These are phyloP conservation scores for Montipora foliosa DNA, from an alignment of 64 coral and sea anemone genomes.

Conservation along the genomic window DNA sequence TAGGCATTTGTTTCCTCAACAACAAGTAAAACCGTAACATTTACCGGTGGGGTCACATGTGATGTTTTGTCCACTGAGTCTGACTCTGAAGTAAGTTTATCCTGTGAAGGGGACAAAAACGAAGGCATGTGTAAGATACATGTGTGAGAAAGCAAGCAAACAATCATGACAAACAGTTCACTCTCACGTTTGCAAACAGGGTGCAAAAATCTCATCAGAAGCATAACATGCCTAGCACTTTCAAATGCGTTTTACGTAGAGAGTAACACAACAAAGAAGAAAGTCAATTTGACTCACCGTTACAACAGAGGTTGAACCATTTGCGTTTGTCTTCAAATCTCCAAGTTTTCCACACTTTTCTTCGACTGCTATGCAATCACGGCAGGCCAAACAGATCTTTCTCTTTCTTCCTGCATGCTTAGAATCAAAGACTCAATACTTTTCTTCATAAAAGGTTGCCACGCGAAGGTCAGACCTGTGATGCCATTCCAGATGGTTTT, in stretches of 20 bases:
- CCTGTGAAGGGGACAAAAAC: constrained; percentile 9
- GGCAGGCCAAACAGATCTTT: constrained; percentile 11
- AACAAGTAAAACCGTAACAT: neutral
- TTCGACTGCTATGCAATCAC: neutral
- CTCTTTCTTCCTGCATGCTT: constrained; percentile 23
- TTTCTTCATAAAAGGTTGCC: constrained; percentile 14
- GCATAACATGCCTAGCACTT: neutral
- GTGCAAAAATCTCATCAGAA: constrained; percentile 9
- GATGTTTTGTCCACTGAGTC: neutral
- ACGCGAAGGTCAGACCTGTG: neutral
- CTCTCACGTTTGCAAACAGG: neutral
- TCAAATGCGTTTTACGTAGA: neutral
- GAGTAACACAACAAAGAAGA: neutral
- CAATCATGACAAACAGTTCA: constrained; percentile 14
- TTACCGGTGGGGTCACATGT: neutral
- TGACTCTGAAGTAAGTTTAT: constrained; percentile 18
- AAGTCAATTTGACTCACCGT: constrained; percentile 18
- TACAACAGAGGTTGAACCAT: neutral
- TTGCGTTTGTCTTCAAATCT: neutral
- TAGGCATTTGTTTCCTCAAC: neutral
- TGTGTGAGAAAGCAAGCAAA: constrained; percentile 13
- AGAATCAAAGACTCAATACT: neutral
- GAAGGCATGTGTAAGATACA: neutral
- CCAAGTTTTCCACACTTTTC: constrained; percentile 1
- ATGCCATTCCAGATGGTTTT: neutral